These are phyloP conservation scores for Drosophila pseudotakahashii DNA, from an alignment of 2,888 invertebrate species.

Conservation along the genomic window DNA sequence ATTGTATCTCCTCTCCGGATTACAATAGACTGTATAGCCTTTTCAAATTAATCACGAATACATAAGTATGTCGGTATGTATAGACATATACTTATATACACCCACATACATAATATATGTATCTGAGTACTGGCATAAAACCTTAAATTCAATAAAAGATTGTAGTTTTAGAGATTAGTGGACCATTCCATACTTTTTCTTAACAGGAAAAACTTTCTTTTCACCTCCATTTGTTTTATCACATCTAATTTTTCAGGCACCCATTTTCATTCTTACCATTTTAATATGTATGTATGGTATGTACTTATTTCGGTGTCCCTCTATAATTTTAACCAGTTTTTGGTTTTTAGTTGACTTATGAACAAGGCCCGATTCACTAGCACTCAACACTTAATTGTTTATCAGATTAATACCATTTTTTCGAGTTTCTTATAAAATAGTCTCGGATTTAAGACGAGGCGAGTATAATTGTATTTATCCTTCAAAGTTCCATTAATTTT, in stretches of 20 bases:
- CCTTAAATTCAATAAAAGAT: neutral
- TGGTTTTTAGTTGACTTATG: constrained; percentile 17
- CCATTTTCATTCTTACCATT: constrained; percentile 49
- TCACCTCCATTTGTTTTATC: constrained; percentile 3
- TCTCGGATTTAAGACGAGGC: constrained; percentile 56
- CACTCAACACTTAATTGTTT: constrained; percentile 12
- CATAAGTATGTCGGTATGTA: constrained; percentile 17
- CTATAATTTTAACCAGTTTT: constrained; percentile 17
- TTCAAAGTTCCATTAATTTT: constrained; percentile 57
- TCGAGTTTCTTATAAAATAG: constrained; percentile 61
- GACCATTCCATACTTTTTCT: neutral
- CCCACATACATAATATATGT: constrained; percentile 29
- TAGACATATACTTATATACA: constrained; percentile 17
- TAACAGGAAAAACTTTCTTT: neutral
- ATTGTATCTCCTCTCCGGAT: neutral
- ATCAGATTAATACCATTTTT: constrained; percentile 45
- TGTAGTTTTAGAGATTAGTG: neutral
- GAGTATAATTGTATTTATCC: constrained; percentile 77
- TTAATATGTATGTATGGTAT: constrained; percentile 35
- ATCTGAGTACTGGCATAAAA: constrained; percentile 3
- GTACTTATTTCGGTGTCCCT: constrained; percentile 17
- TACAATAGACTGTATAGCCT: neutral
- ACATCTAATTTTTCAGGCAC: constrained; percentile 5
- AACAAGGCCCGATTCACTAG: constrained; percentile 12
- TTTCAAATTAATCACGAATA: constrained; percentile 1